Percentiles rank a stretch among this genome's conserved stretches.
These are phyloP conservation scores for Drosophila merina DNA, from an alignment of 2,888 invertebrate genomes.

Conservation along the genomic window DNA sequence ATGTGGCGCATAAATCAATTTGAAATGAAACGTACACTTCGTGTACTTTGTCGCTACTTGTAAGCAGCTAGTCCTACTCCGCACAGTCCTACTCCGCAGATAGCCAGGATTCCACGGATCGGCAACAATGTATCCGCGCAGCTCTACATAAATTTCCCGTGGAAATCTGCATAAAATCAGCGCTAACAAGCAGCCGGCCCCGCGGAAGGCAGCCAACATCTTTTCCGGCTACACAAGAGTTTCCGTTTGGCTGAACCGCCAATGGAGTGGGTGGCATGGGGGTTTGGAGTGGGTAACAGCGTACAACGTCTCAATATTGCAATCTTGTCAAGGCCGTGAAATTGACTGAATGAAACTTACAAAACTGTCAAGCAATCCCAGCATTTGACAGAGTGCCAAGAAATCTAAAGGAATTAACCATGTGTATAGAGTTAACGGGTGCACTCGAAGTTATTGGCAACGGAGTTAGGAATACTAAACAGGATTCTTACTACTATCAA, in stretches of 20 bases:
- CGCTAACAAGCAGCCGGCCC: conserved; percentile 71
- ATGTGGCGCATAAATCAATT: conserved; percentile 72
- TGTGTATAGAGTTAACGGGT: conserved; percentile 20
- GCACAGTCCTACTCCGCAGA: neutral
- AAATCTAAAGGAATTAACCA: conserved; percentile 31
- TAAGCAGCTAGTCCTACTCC: conserved; percentile 6
- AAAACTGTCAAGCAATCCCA: conserved; percentile 51
- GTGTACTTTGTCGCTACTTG: conserved; percentile 58
- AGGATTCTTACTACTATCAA: neutral
- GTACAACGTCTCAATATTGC: conserved; percentile 56
- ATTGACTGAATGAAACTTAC: conserved; percentile 57
- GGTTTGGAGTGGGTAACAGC: neutral
- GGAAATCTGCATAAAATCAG: conserved; percentile 80
- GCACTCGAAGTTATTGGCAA: conserved; percentile 4
- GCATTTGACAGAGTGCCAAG: conserved; percentile 41
- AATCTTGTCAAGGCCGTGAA: conserved; percentile 54
- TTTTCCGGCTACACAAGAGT: conserved; percentile 52
- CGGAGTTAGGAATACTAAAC: neutral
- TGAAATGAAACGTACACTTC: conserved; percentile 75
- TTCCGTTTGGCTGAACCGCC: conserved; percentile 44
- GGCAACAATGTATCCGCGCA: conserved; percentile 65
- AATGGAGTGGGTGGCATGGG: neutral
- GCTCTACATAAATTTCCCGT: conserved; percentile 75
- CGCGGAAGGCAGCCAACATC: conserved; percentile 57
- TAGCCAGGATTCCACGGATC: conserved; percentile 23